Conservation (phyloP, 1,140 invertebrate genomes). For the Hypothenemus hampei region DNA sequence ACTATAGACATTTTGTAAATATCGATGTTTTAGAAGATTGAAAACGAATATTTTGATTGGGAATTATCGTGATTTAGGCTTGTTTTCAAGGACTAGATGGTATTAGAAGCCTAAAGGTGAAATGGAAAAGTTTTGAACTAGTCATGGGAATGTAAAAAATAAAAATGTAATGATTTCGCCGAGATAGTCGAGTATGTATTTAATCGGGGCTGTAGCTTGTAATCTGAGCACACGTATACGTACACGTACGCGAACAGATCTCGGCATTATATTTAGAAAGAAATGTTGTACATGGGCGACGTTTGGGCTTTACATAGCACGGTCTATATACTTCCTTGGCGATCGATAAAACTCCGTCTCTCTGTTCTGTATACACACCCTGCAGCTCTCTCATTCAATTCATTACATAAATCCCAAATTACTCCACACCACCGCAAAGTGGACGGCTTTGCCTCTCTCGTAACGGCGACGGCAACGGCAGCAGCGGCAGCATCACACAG, state of each 20-base stretch:
- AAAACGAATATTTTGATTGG: too few species aligned
- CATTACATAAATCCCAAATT: slow-evolving; percentile 31
- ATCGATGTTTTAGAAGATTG: too few species aligned
- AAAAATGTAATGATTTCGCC: too few species aligned
- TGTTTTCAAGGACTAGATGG: too few species aligned
- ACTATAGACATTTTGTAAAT: too few species aligned
- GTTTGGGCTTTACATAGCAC: slow-evolving; percentile 25
- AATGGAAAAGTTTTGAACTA: too few species aligned
- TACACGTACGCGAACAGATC: slow-evolving; percentile 9
- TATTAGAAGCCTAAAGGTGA: too few species aligned
- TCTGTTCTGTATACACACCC: slow-evolving; percentile 26
- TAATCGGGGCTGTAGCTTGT: too few species aligned
- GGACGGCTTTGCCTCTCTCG: slow-evolving; percentile 19
- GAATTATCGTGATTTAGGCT: too few species aligned
- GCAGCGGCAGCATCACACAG: slow-evolving; percentile 19
- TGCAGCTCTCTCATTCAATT: slow-evolving; percentile 30
- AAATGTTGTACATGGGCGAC: slow-evolving; percentile 28
- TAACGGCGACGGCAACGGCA: slow-evolving; percentile 15
- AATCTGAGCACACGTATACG: too few species aligned
- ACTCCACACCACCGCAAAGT: slow-evolving; percentile 30
- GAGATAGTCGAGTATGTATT: too few species aligned
- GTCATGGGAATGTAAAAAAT: too few species aligned
- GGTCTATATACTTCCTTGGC: slow-evolving; percentile 15
- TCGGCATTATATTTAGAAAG: slow-evolving; percentile 24
- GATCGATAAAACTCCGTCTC: slow-evolving; percentile 25